Conservation (phyloP, 2,113 vertebrate genomes). For the Microcebus tavaratra region DNA sequence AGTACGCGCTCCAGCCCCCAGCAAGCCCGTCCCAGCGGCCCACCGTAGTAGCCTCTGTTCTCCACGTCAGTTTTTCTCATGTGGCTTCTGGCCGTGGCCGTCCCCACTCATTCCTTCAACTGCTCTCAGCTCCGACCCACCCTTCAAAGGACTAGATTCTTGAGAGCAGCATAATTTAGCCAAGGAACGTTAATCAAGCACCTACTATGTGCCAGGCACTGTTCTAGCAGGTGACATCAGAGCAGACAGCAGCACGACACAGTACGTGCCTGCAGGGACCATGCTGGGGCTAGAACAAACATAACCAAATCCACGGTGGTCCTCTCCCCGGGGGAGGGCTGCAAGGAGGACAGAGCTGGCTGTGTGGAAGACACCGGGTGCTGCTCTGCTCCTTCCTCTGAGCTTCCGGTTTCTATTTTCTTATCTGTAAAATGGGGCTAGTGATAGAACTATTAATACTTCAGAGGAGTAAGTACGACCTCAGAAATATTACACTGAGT, state of each 20-base stretch:
- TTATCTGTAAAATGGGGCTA: background rate
- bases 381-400: background rate
- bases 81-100: background rate
- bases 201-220: accelerated
- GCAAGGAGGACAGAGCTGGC: background rate
- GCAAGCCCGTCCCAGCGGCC: background rate
- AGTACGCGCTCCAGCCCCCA: background rate
- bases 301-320: too few relatives aligned
- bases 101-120: background rate
- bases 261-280: accelerated
- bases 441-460: background rate
- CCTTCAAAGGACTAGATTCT: background rate
- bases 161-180: background rate
- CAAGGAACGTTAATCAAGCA: background rate
- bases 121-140: background rate
- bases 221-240: background rate
- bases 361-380: accelerated
- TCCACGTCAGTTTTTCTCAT: accelerated
- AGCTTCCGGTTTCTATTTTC: background rate
- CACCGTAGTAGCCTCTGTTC: accelerated
- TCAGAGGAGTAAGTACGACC: background rate
- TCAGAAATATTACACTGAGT: background rate
- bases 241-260: too few relatives aligned
- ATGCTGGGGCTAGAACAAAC: background rate
- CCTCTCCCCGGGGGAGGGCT: background rate